phyloP scores from a whole-genome alignment of 2,113 vertebrate species.

The Bambusicola thoracicus region DNA sequence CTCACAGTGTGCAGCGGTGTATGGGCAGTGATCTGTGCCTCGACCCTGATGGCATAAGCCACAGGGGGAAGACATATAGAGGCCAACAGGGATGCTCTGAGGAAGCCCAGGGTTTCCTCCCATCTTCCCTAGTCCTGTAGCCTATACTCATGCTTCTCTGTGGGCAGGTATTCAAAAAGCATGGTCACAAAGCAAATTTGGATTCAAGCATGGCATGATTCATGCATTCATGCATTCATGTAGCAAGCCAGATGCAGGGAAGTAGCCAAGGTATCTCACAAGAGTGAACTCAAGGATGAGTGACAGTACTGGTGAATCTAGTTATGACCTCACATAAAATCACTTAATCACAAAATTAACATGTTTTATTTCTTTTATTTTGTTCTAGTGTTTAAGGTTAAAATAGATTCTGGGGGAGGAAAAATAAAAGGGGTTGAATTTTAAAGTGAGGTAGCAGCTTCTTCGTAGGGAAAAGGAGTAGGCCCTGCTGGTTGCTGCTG shows the following conservation, averaged over 20 bases:
- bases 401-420: not conserved
- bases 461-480: not conserved
- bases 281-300: not conserved
- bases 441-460: not conserved
- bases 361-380: not conserved
- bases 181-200: not conserved
- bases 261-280: not conserved
- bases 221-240: not conserved
- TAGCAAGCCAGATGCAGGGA: not conserved
- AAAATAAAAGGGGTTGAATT: not conserved
- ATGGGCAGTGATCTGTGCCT: not conserved
- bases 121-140: not conserved
- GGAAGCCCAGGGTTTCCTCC: not conserved
- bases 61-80: accelerated
- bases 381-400: not conserved
- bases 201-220: not conserved
- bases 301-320: not conserved
- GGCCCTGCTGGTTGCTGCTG: not conserved
- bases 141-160: not conserved
- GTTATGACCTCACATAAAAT: not conserved
- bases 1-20: accelerated
- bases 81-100: too few species aligned
- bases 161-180: not conserved
- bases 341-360: not conserved
- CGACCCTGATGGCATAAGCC: not conserved